Percentiles rank a stretch among this genome's conserved stretches.
These are phyloP conservation scores for Genyomyrus donnyi DNA, from an alignment of 2,113 vertebrate genomes.

Conservation along the genomic window DNA sequence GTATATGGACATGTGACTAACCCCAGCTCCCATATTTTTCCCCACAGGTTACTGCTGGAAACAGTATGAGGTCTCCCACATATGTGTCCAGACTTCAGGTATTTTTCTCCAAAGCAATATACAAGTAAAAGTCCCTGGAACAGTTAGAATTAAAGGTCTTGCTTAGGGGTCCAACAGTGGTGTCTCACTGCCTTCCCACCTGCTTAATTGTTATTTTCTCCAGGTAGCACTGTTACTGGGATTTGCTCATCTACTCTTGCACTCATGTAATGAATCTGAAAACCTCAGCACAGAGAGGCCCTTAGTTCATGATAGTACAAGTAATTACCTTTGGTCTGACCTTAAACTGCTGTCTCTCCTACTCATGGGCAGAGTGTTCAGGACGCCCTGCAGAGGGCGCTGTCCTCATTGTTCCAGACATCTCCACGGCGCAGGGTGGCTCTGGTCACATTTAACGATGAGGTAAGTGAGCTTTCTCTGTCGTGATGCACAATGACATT, in stretches of 20 bases:
- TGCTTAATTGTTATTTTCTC: background rate
- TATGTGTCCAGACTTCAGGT: conserved; percentile 60
- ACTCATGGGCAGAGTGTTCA: conserved; percentile 50
- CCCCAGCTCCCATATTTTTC: background rate
- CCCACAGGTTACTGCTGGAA: conserved; percentile 38
- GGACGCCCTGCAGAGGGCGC: conserved; percentile 53
- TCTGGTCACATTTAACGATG: conserved; percentile 59
- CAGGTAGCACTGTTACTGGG: background rate
- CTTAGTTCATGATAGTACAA: background rate
- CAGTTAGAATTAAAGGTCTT: background rate
- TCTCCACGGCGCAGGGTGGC: conserved; percentile 56
- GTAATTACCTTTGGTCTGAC: background rate
- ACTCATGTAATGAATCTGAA: background rate
- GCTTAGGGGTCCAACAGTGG: background rate
- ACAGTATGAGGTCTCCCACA: conserved; percentile 30
- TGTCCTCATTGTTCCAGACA: conserved; percentile 43
- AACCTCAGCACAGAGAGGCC: background rate
- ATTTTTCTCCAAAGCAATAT: background rate
- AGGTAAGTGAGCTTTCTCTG: conserved; percentile 36
- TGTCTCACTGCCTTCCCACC: background rate
- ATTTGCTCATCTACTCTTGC: background rate
- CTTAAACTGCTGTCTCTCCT: background rate
- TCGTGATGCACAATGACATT: background rate
- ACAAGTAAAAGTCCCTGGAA: background rate
- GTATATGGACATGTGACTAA: background rate